Percentiles rank a stretch among this genome's conserved stretches.
Evolutionary conservation across 2,888 invertebrate genomes (phyloP).

Genomic region (Xanthorhoe designata): DNA sequence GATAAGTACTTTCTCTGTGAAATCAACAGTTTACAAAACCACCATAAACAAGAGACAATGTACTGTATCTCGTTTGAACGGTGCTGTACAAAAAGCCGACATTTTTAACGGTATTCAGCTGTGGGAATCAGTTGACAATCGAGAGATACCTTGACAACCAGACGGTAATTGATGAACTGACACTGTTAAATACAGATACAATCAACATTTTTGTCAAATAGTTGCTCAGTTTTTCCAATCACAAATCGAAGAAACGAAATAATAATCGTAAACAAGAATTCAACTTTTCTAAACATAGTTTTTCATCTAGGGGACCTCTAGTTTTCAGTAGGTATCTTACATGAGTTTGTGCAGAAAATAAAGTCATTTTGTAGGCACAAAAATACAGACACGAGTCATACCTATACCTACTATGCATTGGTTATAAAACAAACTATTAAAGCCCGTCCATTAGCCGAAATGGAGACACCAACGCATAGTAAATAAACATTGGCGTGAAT

Average conservation of each 20-base stretch:
- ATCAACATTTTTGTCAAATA: background rate
- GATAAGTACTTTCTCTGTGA: slow-evolving; percentile 4
- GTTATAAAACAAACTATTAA: slow-evolving; percentile 25
- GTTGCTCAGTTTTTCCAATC: background rate
- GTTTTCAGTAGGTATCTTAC: no score
- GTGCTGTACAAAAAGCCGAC: slow-evolving; percentile 35
- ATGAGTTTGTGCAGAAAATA: no score
- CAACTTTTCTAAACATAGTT: background rate
- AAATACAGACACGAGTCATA: background rate
- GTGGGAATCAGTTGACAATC: slow-evolving; percentile 47
- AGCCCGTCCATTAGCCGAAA: slow-evolving; percentile 37
- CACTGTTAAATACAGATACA: slow-evolving; percentile 36
- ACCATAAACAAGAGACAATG: slow-evolving; percentile 27
- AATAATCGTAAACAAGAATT: background rate
- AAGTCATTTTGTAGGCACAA: background rate
- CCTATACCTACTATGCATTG: background rate
- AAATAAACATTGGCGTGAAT: slow-evolving; percentile 34
- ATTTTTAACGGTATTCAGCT: slow-evolving; percentile 56
- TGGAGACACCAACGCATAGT: slow-evolving; percentile 26
- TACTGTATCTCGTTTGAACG: slow-evolving; percentile 22
- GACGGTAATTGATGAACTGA: slow-evolving; percentile 37
- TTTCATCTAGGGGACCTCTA: no score
- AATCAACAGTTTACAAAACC: slow-evolving; percentile 23
- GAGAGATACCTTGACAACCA: slow-evolving; percentile 44
- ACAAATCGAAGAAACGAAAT: background rate